Evolutionary conservation across 2,888 invertebrate species (phyloP).

Genomic region (Zhengitettix transpicula): DNA sequence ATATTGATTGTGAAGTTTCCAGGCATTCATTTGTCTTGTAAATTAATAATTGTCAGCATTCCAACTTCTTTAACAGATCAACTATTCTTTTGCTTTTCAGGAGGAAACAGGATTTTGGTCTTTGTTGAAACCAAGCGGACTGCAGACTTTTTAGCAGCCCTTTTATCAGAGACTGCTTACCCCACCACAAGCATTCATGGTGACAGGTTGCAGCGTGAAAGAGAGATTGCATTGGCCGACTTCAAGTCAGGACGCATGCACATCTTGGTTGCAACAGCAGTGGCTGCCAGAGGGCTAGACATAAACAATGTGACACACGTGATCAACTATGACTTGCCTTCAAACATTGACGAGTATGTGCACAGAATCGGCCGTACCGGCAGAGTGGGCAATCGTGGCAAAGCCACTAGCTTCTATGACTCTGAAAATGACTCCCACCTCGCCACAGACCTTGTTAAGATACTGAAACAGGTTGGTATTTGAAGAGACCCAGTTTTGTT

Average conservation of each 20-base stretch:
- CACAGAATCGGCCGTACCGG: conserved; percentile 34
- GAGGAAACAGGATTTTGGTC: conserved; percentile 45
- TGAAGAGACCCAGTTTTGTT: conserved; percentile 1
- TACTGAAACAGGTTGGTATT: conserved; percentile 41
- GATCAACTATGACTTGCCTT: conserved; percentile 31
- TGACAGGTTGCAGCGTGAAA: conserved; percentile 49
- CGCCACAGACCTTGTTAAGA: conserved; percentile 47
- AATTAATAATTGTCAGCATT: too few species aligned
- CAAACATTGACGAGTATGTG: conserved; percentile 29
- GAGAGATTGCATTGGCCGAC: conserved; percentile 57
- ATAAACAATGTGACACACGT: conserved; percentile 58
- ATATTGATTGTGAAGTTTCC: too few species aligned
- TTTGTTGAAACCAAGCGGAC: conserved; percentile 84
- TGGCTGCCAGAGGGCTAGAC: conserved; percentile 84
- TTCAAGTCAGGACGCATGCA: conserved; percentile 62
- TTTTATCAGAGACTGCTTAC: conserved; percentile 59
- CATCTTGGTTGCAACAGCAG: conserved; percentile 86
- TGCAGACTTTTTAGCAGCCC: conserved; percentile 78
- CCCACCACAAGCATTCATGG: conserved; percentile 59
- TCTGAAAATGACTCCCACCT: conserved; percentile 36
- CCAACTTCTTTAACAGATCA: not conserved
- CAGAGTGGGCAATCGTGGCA: conserved; percentile 28
- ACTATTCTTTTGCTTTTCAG: conserved; percentile 6
- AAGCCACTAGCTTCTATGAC: conserved; percentile 41
- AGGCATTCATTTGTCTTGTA: too few species aligned